phyloP scores from a whole-genome alignment of 2,113 vertebrate species.

The Phrynosoma blainvillii region DNA sequence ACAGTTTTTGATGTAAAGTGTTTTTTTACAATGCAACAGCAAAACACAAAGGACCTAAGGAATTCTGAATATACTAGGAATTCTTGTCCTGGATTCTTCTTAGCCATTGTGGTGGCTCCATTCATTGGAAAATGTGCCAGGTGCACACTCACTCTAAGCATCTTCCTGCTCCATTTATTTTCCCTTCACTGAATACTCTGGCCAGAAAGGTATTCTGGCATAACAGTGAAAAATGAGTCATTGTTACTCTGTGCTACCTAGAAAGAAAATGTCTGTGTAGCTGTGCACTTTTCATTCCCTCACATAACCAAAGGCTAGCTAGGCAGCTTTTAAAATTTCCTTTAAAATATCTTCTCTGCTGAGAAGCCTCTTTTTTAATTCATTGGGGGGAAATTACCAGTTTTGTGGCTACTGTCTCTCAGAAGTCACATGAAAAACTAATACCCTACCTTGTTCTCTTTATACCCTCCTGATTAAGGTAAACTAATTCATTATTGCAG shows the following conservation, averaged over 20 bases:
- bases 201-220: slow-evolving; percentile 44
- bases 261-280: slow-evolving; percentile 52
- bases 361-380: slow-evolving; percentile 28
- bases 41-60: slow-evolving; percentile 34
- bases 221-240: slow-evolving; percentile 57
- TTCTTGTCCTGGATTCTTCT: slow-evolving; percentile 42
- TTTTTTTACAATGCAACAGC: slow-evolving; percentile 9
- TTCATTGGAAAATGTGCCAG: slow-evolving; percentile 49
- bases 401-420: slow-evolving; percentile 39
- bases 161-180: slow-evolving; percentile 59
- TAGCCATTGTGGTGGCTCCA: slow-evolving; percentile 35
- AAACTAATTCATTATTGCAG: slow-evolving; percentile 49
- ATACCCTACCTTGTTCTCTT: slow-evolving; percentile 8
- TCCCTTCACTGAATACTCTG: slow-evolving; percentile 59
- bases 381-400: slow-evolving; percentile 14
- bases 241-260: slow-evolving; percentile 26
- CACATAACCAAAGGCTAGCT: slow-evolving; percentile 52
- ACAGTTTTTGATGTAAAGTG: background rate
- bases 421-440: slow-evolving; percentile 23
- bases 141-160: slow-evolving; percentile 13
- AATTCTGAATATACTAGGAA: slow-evolving; percentile 52
- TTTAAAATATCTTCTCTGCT: slow-evolving; percentile 35
- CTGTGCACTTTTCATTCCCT: slow-evolving; percentile 58
- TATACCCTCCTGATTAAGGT: slow-evolving; percentile 31
- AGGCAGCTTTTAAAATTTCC: slow-evolving; percentile 53